Evolutionary conservation across 2,797 vertebrate genomes (phyloP).

Genomic region (Pangasius mekongensis): DNA sequence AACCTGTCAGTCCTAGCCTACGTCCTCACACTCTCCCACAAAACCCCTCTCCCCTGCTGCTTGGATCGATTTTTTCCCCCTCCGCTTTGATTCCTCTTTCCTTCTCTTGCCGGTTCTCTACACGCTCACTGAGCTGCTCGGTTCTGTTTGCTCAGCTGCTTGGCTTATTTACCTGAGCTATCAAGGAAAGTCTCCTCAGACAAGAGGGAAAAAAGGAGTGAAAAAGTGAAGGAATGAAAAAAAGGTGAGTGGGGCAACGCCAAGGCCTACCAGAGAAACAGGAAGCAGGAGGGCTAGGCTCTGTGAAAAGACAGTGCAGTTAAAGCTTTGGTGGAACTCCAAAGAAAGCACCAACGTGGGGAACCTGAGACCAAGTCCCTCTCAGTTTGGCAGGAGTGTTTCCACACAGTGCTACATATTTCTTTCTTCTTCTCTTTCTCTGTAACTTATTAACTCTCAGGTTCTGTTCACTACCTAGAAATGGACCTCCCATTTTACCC

Average conservation of each 20-base stretch:
- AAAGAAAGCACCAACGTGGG: slow-evolving; percentile 83
- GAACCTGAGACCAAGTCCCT: slow-evolving; percentile 70
- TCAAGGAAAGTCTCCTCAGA: slow-evolving; percentile 85
- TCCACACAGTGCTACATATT: slow-evolving; percentile 47
- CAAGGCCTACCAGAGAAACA: slow-evolving; percentile 78
- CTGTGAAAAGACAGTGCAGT: slow-evolving; percentile 78
- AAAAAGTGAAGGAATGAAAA: slow-evolving; percentile 37
- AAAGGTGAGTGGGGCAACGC: slow-evolving; percentile 77
- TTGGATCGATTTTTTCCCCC: slow-evolving; percentile 24
- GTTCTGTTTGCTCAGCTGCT: slow-evolving; percentile 95
- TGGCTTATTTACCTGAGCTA: slow-evolving; percentile 89
- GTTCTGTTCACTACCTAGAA: slow-evolving; percentile 34
- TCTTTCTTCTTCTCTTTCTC: slow-evolving; percentile 42
- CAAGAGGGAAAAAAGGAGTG: slow-evolving; percentile 70
- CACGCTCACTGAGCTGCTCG: slow-evolving; percentile 69
- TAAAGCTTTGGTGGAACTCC: slow-evolving; percentile 79
- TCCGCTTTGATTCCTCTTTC: slow-evolving; percentile 11
- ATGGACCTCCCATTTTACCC: slow-evolving; percentile 6
- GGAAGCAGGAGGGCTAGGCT: slow-evolving; percentile 79
- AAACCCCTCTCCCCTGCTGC: slow-evolving; percentile 28
- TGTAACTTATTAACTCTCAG: slow-evolving; percentile 50
- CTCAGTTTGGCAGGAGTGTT: slow-evolving; percentile 52
- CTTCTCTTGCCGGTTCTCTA: slow-evolving; percentile 26
- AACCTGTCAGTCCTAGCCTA: slow-evolving; percentile 14
- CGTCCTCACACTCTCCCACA: slow-evolving; percentile 11